Evolutionary conservation across 2,113 vertebrate genomes (phyloP), one percentile per base, ranked within the genome.

Genomic region (Labeo catla): DNA sequence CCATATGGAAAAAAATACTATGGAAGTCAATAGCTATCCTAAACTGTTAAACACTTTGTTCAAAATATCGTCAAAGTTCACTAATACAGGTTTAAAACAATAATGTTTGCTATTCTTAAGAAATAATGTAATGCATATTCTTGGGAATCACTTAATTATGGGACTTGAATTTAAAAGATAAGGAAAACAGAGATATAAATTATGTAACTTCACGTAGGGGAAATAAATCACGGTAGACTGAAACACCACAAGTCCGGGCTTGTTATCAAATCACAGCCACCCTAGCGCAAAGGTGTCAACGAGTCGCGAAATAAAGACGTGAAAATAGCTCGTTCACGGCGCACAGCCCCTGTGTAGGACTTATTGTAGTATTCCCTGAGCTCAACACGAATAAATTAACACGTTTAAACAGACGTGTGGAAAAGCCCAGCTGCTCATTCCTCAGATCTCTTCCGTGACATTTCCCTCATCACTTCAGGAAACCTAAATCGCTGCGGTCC

Each of bases 331-430:
- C 21, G 21, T 9, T 81, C 13, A 65, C 21, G 16, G 23, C 0
- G 4, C 36, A 36, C 68, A 52, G 15, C 23, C 28, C 70, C 80
- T 13, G 47, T 49, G n/a, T 34, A 21, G 47, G 34, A 73, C 43
- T 59, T 59, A 13, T 23, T 28, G 16, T 28, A 10, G 34, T 59
- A 84, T 72, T 45, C 36, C 68, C 49, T 9, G 16, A 36, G 34
- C 19, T 57, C 68, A 9, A 59, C 68, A 28, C 10, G 36, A 73
- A 80, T 36, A 86, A 81, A 80, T 80, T 81, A 73, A 50, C 84
- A 59, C 65, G 10, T 76, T 28, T 47, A 59, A 73, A 73, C 50
- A 23, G 50, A 84, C 8, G 19, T 73, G 68, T 10, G 49, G 21
- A 19, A 59, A 84, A 84, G 68, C 47, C 49, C 50, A 73, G 76